Evolutionary conservation across 2,888 invertebrate genomes (phyloP).

Genomic region (Polymixis lichenea): DNA sequence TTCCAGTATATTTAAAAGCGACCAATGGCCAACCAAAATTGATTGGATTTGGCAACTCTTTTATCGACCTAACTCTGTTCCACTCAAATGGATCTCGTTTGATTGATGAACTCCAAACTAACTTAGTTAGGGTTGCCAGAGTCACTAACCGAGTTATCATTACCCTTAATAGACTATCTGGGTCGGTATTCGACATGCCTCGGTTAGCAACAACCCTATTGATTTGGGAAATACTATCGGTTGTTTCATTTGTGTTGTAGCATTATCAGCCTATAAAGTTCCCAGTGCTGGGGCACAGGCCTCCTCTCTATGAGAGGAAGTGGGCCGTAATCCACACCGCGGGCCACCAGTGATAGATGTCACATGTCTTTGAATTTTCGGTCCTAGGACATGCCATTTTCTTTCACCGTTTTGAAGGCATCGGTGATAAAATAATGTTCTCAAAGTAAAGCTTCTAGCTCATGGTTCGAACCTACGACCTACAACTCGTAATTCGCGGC

Average conservation of each 20-base stretch:
- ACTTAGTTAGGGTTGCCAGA: conserved; percentile 53
- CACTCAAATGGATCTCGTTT: conserved; percentile 29
- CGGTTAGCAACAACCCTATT: conserved; percentile 5
- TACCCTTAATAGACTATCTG: conserved; percentile 35
- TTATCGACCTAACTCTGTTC: conserved; percentile 28
- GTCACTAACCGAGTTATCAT: conserved; percentile 52
- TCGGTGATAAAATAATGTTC: too few relatives aligned
- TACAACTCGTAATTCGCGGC: too few relatives aligned
- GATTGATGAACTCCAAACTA: conserved; percentile 59
- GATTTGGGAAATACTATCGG: conserved; percentile 1
- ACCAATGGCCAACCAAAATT: conserved; percentile 21
- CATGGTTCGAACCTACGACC: too few relatives aligned
- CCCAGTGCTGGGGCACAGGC: too few relatives aligned
- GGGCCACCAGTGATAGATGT: too few relatives aligned
- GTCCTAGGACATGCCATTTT: too few relatives aligned
- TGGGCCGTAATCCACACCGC: too few relatives aligned
- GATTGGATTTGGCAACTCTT: conserved; percentile 46
- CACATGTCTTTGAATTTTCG: too few relatives aligned
- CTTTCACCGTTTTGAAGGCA: too few relatives aligned
- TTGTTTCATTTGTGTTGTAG: background rate
- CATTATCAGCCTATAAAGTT: too few relatives aligned
- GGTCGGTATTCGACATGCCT: conserved; percentile 7
- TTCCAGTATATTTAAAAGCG: background rate
- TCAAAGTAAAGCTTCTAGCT: too few relatives aligned
- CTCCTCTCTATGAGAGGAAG: too few relatives aligned